A percentile compares a stretch with the other conserved stretches of the same genome.
These are phyloP conservation scores for Nycteola revayana DNA, from an alignment of 2,888 invertebrate species.

Conservation along the genomic window DNA sequence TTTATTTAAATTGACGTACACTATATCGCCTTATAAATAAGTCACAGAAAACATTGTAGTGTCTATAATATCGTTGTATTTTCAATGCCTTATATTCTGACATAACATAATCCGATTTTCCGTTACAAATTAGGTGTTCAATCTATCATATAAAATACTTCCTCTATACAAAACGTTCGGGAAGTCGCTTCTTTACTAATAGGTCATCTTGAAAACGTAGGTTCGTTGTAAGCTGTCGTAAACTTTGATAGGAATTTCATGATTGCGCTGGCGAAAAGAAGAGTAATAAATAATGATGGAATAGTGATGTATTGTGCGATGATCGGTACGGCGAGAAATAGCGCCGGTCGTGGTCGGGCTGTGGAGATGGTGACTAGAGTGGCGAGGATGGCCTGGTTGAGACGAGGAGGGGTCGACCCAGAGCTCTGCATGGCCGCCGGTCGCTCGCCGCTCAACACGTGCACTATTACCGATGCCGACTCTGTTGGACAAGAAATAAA, in stretches of 20 bases:
- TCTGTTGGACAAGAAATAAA: conserved; percentile 66
- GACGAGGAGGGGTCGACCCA: conserved; percentile 57
- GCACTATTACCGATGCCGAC: conserved; percentile 91
- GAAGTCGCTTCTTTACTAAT: conserved; percentile 34
- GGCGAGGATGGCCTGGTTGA: conserved; percentile 55
- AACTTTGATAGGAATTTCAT: conserved; percentile 23
- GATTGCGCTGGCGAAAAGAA: conserved; percentile 27
- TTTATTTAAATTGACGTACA: conserved; percentile 28
- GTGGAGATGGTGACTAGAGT: conserved; percentile 54
- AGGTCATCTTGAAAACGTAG: conserved; percentile 61
- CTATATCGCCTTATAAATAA: conserved; percentile 28
- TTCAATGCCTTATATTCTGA: conserved; percentile 37
- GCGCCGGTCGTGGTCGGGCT: conserved; percentile 38
- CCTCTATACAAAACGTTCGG: conserved; percentile 27
- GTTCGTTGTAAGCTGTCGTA: conserved; percentile 16
- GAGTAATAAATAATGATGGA: conserved; percentile 34
- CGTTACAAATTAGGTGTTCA: conserved; percentile 28
- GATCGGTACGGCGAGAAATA: conserved; percentile 39
- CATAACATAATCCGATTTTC: conserved; percentile 33
- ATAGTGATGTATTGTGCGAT: conserved; percentile 39
- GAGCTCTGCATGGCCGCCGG: conserved; percentile 85
- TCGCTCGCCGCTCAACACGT: conserved; percentile 90
- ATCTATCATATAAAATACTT: conserved; percentile 30
- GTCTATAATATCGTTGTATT: conserved; percentile 52
- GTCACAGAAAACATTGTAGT: conserved; percentile 26